phyloP scores from a whole-genome alignment of 1,140 invertebrate genomes.

The Drosophila pachea region DNA sequence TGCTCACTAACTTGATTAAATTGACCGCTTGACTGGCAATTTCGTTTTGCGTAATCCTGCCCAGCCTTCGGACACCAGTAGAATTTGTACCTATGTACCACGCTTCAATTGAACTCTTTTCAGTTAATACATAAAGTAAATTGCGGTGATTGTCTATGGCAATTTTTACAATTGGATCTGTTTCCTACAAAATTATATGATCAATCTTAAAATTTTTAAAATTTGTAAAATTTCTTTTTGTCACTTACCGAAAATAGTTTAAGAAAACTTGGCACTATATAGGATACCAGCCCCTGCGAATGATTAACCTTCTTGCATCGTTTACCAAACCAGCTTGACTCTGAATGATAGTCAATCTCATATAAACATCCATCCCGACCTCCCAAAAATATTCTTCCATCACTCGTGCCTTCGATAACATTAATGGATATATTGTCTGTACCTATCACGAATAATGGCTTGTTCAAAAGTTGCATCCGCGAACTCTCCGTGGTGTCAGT shows the following conservation, averaged over 20 bases:
- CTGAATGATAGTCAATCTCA: conserved; percentile 96
- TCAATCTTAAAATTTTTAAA: too few species aligned
- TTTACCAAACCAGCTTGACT: conserved; percentile 95
- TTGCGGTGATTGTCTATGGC: conserved; percentile 93
- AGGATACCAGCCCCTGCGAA: conserved; percentile 92
- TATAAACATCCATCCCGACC: conserved; percentile 96
- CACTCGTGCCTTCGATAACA: conserved; percentile 88
- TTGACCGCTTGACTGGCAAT: conserved; percentile 88
- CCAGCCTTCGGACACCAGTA: conserved; percentile 85
- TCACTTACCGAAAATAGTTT: conserved; percentile 81
- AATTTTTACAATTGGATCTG: conserved; percentile 94
- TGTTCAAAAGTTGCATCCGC: conserved; percentile 95
- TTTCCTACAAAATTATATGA: conserved; percentile 81
- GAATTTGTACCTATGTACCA: conserved; percentile 93
- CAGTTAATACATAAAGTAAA: conserved; percentile 93
- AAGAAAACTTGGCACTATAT: conserved; percentile 94
- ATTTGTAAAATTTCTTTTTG: too few species aligned
- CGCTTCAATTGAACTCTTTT: conserved; percentile 89
- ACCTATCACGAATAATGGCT: conserved; percentile 94
- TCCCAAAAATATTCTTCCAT: conserved; percentile 96
- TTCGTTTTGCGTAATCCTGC: conserved; percentile 87
- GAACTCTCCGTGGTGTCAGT: conserved; percentile 66
- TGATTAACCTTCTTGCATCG: conserved; percentile 97
- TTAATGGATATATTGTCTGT: conserved; percentile 95
- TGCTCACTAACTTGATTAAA: conserved; percentile 58